Conservation (phyloP, 2,888 invertebrate species). For the Leptogaster cylindrica region DNA sequence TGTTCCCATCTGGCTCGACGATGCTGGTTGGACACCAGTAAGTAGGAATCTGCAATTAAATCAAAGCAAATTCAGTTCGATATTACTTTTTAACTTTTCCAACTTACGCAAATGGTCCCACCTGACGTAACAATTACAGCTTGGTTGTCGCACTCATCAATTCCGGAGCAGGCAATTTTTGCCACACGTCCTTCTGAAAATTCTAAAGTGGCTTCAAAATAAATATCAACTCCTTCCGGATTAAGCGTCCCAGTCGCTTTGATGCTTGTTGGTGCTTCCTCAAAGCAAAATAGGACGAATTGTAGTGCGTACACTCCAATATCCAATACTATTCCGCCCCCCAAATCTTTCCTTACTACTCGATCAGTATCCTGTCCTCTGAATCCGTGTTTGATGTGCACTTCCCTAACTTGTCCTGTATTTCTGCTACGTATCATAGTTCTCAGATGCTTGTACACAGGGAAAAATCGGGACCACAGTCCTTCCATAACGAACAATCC, state of each 20-base stretch:
- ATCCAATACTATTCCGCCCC: slow-evolving; percentile 77
- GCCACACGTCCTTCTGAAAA: slow-evolving; percentile 50
- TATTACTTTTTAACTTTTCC: not conserved
- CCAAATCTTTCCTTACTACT: slow-evolving; percentile 68
- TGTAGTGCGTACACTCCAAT: slow-evolving; percentile 77
- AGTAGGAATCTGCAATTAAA: slow-evolving; percentile 56
- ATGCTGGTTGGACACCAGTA: slow-evolving; percentile 76
- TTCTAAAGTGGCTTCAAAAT: slow-evolving; percentile 51
- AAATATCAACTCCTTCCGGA: slow-evolving; percentile 71
- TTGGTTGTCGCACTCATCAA: slow-evolving; percentile 50
- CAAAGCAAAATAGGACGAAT: slow-evolving; percentile 71
- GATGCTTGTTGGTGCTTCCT: slow-evolving; percentile 70
- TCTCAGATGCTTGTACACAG: slow-evolving; percentile 70
- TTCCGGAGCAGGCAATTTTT: slow-evolving; percentile 51
- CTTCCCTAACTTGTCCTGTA: slow-evolving; percentile 71
- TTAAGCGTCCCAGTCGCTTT: slow-evolving; percentile 72
- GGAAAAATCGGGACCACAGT: slow-evolving; percentile 82
- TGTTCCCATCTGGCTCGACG: slow-evolving; percentile 66
- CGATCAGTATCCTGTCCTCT: slow-evolving; percentile 64
- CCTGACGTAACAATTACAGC: slow-evolving; percentile 52
- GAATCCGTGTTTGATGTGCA: slow-evolving; percentile 72
- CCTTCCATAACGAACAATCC: slow-evolving; percentile 82
- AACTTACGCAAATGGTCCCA: slow-evolving; percentile 52
- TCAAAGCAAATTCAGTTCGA: not conserved
- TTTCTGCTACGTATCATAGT: slow-evolving; percentile 64